Conservation (phyloP, 2,888 invertebrate species). For the Pristionchus exspectatus region DNA sequence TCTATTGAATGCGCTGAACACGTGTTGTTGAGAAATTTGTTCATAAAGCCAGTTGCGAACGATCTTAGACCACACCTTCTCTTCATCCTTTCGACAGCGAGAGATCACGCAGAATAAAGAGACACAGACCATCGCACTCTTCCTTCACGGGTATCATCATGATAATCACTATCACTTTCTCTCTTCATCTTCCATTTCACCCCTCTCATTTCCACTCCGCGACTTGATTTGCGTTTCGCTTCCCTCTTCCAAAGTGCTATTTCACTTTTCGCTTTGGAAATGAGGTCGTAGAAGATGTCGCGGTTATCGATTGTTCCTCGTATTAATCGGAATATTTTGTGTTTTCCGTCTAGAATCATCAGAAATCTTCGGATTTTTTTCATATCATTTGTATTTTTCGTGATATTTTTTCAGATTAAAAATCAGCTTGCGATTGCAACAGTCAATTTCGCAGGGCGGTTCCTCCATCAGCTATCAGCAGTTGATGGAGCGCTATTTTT, state of each 20-base stretch:
- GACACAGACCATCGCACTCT: neutral
- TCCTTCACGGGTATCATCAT: conserved; percentile 43
- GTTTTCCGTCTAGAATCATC: no score
- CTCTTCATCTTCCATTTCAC: neutral
- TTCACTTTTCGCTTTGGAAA: neutral
- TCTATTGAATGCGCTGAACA: neutral
- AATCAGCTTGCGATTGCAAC: no score
- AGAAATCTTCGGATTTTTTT: no score
- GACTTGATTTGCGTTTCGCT: conserved; percentile 32
- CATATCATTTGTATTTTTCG: no score
- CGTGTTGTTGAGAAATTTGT: neutral
- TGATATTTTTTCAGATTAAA: no score
- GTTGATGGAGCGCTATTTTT: neutral
- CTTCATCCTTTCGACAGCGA: neutral
- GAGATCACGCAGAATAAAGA: neutral
- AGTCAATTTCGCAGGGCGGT: neutral
- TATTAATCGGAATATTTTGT: no score
- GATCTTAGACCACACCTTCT: neutral
- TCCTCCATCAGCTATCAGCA: neutral
- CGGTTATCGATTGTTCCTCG: neutral
- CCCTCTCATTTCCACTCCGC: conserved; percentile 1
- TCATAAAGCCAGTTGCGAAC: neutral
- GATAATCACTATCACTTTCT: conserved; percentile 49
- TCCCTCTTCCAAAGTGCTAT: neutral
- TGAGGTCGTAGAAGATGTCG: neutral